Conservation (phyloP, 2,888 invertebrate species). For the Oeneis ivallda region DNA sequence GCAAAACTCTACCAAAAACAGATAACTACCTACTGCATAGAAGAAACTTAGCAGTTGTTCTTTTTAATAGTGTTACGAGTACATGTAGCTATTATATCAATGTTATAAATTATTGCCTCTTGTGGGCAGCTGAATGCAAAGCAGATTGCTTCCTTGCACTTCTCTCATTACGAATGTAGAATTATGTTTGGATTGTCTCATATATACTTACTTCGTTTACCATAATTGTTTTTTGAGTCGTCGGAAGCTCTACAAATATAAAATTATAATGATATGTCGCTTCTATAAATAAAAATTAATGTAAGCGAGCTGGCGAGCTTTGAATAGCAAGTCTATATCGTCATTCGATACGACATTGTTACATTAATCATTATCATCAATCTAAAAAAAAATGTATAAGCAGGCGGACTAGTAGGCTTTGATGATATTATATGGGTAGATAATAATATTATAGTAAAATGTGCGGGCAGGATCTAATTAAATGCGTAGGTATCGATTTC, state of each 20-base stretch:
- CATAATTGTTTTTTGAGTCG: constrained; percentile 31
- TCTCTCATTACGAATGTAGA: constrained; percentile 10
- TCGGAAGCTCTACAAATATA: constrained; percentile 36
- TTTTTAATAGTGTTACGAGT: too few relatives aligned
- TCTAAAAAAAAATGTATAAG: background rate
- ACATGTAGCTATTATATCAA: too few relatives aligned
- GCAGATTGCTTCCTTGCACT: too few relatives aligned
- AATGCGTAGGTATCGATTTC: too few relatives aligned
- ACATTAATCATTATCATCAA: background rate
- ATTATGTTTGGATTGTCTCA: constrained; percentile 7
- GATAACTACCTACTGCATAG: too few relatives aligned
- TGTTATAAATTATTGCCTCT: too few relatives aligned
- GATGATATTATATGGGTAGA: too few relatives aligned
- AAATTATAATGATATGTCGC: constrained; percentile 25
- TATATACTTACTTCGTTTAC: constrained; percentile 25
- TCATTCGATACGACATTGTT: constrained; percentile 5
- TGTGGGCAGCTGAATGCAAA: too few relatives aligned
- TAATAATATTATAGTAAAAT: too few relatives aligned
- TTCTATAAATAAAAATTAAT: constrained; percentile 24
- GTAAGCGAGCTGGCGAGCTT: background rate
- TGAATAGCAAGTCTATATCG: constrained; percentile 5
- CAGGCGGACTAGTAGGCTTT: background rate
- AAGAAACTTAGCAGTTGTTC: too few relatives aligned
- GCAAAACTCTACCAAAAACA: too few relatives aligned
- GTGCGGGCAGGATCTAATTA: too few relatives aligned